These are phyloP conservation scores for Argyrosomus regius DNA, from an alignment of 2,797 vertebrate species.

Conservation along the genomic window DNA sequence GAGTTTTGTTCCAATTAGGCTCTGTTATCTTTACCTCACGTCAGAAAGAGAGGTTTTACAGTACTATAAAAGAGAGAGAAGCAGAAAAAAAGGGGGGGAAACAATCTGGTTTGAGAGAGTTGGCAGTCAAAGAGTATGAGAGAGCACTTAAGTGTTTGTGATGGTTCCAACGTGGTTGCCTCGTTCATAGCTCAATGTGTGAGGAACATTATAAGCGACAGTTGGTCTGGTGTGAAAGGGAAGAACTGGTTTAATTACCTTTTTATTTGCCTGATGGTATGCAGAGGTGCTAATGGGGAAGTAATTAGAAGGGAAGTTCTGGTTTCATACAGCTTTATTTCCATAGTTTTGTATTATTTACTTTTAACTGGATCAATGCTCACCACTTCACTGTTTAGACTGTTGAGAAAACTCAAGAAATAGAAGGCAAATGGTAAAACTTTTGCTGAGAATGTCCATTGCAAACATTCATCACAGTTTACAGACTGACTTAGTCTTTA, in stretches of 20 bases:
- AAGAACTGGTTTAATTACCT: background rate
- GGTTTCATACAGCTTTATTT: background rate
- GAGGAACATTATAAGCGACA: constrained; percentile 13
- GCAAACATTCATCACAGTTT: background rate
- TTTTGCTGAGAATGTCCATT: background rate
- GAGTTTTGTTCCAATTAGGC: constrained; percentile 53
- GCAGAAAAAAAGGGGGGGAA: background rate
- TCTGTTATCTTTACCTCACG: constrained; percentile 59
- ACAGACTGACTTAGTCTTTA: background rate
- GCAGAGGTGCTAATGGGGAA: background rate
- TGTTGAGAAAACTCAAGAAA: background rate
- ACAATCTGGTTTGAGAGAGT: constrained; percentile 30
- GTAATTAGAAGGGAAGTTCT: background rate
- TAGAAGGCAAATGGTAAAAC: background rate
- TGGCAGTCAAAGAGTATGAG: constrained; percentile 13
- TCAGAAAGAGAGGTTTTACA: constrained; percentile 15
- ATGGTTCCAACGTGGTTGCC: background rate
- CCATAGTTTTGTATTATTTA: background rate
- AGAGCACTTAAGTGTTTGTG: constrained; percentile 20
- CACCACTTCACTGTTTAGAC: too few species aligned
- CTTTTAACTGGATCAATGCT: too few species aligned
- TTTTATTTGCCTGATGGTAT: constrained; percentile 8
- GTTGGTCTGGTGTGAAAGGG: background rate
- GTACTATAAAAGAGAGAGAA: background rate
- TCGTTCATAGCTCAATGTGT: background rate